A percentile compares a stretch with the other conserved stretches of the same genome.
Evolutionary conservation across 2,797 vertebrate genomes (phyloP).

Genomic region (Hipposideros larvatus): DNA sequence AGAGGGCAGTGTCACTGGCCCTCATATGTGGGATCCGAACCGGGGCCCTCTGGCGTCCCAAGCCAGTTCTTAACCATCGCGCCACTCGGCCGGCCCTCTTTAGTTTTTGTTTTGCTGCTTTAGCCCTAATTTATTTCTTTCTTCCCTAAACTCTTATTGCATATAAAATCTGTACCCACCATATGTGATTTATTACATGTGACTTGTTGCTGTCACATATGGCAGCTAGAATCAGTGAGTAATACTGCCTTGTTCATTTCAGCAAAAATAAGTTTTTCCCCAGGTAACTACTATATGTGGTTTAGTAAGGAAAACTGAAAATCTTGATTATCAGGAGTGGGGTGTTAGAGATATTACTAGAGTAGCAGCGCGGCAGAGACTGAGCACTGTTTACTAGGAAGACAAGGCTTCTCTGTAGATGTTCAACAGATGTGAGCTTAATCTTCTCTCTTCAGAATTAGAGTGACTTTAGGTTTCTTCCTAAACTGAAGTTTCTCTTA

Average conservation of each 20-base stretch:
- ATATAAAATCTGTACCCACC: not conserved
- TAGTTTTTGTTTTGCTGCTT: not conserved
- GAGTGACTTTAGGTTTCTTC: not conserved
- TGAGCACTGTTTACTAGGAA: not conserved
- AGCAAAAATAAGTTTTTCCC: not conserved
- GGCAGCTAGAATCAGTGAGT: not conserved
- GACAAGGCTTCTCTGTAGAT: not conserved
- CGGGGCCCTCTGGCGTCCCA: too few relatives aligned
- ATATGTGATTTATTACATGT: not conserved
- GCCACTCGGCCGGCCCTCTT: too few relatives aligned
- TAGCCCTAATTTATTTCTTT: not conserved
- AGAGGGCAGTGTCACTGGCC: too few relatives aligned
- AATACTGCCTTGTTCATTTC: not conserved
- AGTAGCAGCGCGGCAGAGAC: not conserved
- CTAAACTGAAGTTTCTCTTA: not conserved
- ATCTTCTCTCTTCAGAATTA: conserved; percentile 18
- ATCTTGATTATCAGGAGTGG: not conserved
- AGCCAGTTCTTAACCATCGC: too few relatives aligned
- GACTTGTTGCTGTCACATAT: not conserved
- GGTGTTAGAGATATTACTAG: not conserved
- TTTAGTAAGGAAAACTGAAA: not conserved
- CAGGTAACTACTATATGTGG: not conserved
- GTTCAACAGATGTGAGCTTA: not conserved
- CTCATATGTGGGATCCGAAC: too few relatives aligned
- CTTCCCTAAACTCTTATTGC: not conserved